phyloP scores from a whole-genome alignment of 2,888 invertebrate species.

The Aphodius sticticus region DNA sequence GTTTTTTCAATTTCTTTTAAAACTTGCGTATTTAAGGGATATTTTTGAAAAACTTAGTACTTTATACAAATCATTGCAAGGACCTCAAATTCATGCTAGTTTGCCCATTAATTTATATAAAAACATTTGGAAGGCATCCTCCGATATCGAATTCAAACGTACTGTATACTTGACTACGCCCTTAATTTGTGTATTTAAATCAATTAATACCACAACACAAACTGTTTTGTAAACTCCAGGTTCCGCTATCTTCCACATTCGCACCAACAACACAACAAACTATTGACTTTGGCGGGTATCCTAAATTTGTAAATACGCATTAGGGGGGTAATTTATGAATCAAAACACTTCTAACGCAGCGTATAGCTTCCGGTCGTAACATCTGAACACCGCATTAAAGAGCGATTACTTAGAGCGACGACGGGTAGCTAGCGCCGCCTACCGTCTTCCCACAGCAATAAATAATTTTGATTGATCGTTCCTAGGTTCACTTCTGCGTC shows the following conservation, averaged over 20 bases:
- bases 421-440: background rate
- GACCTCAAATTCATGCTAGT: too few species aligned
- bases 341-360: background rate
- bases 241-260: background rate
- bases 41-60: too few species aligned
- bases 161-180: background rate
- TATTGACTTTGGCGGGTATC: background rate
- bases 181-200: background rate
- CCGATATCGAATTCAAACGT: background rate
- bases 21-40: too few species aligned
- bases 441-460: background rate
- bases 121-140: too few species aligned
- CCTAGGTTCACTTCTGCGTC: background rate
- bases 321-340: background rate
- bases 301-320: slow-evolving; percentile 4
- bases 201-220: background rate
- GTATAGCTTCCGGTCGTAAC: background rate
- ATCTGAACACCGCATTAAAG: background rate
- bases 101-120: too few species aligned
- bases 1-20: too few species aligned
- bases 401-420: background rate
- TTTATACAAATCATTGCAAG: too few species aligned
- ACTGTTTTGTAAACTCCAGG: background rate
- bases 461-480: background rate
- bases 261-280: background rate